Evolutionary conservation across 2,113 vertebrate species (phyloP).

Genomic region (Istiophorus platypterus): DNA sequence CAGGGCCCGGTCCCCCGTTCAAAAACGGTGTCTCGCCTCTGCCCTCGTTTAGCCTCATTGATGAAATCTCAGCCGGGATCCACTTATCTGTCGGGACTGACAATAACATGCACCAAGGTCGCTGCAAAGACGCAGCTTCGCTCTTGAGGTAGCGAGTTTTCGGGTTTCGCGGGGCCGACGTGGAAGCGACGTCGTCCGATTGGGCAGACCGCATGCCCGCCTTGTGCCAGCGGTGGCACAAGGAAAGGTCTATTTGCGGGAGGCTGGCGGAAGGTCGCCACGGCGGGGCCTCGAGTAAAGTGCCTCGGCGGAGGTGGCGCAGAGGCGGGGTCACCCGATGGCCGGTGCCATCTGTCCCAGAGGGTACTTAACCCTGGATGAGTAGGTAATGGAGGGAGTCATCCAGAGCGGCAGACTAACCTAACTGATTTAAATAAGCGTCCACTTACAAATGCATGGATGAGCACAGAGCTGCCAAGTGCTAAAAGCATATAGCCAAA

Average conservation of each 20-base stretch:
- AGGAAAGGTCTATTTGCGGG: constrained; percentile 44
- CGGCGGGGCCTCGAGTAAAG: constrained; percentile 56
- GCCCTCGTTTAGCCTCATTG: constrained; percentile 55
- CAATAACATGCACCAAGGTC: constrained; percentile 73
- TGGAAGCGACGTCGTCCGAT: constrained; percentile 55
- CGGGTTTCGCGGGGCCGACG: constrained; percentile 49
- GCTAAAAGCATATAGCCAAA: constrained; percentile 46
- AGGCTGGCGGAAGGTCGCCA: constrained; percentile 53
- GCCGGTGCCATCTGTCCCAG: constrained; percentile 31
- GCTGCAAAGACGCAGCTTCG: constrained; percentile 54
- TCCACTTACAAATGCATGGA: constrained; percentile 55
- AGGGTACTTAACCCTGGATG: constrained; percentile 72
- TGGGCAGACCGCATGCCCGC: constrained; percentile 44
- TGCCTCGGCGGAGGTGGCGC: constrained; percentile 63
- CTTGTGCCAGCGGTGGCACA: constrained; percentile 37
- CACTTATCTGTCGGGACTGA: constrained; percentile 72
- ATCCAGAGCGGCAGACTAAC: constrained; percentile 43
- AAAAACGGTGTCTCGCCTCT: constrained; percentile 35
- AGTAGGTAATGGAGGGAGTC: constrained; percentile 73
- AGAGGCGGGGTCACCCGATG: constrained; percentile 59
- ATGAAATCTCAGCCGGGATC: constrained; percentile 72
- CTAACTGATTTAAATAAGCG: constrained; percentile 63
- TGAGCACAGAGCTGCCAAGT: constrained; percentile 45
- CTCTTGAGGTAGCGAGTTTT: constrained; percentile 62
- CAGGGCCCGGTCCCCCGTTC: background rate